Percentiles rank a stretch among this genome's conserved stretches.
phyloP scores from a whole-genome alignment of 64 coral and sea anemone genomes.

The Actinia tenebrosa region DNA sequence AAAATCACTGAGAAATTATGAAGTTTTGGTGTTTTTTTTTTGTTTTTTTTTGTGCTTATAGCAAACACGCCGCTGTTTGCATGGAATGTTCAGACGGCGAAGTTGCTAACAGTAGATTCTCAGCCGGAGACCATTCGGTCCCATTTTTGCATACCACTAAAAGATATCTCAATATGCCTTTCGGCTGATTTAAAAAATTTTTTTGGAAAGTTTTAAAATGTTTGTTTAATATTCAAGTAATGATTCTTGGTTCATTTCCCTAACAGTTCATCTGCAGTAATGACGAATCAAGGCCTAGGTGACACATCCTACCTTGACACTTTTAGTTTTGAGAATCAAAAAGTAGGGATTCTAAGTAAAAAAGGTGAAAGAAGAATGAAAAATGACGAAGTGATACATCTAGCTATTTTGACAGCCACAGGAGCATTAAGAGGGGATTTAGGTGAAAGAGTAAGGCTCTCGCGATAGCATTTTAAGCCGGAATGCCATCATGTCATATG shows the following conservation, averaged over 20 bases:
- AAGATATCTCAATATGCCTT: no score
- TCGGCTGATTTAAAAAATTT: neutral
- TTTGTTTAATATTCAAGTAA: neutral
- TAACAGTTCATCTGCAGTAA: constrained; percentile 1
- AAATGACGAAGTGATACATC: constrained; percentile 9
- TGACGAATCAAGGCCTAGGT: neutral
- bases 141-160: no score
- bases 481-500: constrained; percentile 11
- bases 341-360: neutral
- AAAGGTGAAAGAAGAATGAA: neutral
- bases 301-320: neutral
- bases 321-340: neutral
- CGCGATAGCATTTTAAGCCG: constrained; percentile 9
- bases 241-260: neutral
- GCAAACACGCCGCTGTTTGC: no score
- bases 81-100: neutral
- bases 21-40: neutral
- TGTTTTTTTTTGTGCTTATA: neutral
- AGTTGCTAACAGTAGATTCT: neutral
- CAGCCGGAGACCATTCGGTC: no score
- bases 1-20: neutral
- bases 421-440: constrained; percentile 2
- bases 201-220: neutral
- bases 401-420: neutral
- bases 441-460: neutral